Conservation (phyloP, 1,140 invertebrate genomes). For the Nebria ingens region DNA sequence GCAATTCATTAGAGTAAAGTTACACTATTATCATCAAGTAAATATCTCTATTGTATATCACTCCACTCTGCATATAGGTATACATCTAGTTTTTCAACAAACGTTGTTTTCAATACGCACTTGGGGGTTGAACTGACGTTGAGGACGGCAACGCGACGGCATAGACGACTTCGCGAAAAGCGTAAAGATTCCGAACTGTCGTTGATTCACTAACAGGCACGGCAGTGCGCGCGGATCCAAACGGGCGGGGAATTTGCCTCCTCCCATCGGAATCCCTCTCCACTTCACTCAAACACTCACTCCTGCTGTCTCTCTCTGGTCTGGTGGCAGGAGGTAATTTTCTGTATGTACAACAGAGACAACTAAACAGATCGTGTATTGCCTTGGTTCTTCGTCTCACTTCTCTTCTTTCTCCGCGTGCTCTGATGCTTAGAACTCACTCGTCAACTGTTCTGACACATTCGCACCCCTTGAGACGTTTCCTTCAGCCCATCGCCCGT, state of each 20-base stretch:
- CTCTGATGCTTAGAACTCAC: neutral
- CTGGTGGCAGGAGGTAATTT: too few relatives aligned
- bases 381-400: neutral
- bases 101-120: neutral
- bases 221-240: neutral
- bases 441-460: neutral
- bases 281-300: neutral
- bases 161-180: slow-evolving; percentile 2
- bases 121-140: slow-evolving; percentile 8
- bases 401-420: neutral
- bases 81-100: neutral
- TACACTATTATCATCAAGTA: too few relatives aligned
- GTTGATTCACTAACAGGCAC: slow-evolving; percentile 1
- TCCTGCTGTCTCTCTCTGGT: neutral
- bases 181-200: neutral
- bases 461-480: slow-evolving; percentile 7
- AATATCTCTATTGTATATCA: too few relatives aligned
- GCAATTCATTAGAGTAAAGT: too few relatives aligned
- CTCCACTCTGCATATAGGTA: neutral
- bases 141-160: neutral
- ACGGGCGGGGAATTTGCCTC: neutral
- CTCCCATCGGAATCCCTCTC: slow-evolving; percentile 1
- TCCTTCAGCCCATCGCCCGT: neutral
- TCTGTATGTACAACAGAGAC: neutral
- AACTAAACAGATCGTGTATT: neutral